Evolutionary conservation across 2,797 vertebrate genomes (phyloP), one percentile per base, ranked within the genome.

Genomic region (Syngnathus rostellatus): DNA sequence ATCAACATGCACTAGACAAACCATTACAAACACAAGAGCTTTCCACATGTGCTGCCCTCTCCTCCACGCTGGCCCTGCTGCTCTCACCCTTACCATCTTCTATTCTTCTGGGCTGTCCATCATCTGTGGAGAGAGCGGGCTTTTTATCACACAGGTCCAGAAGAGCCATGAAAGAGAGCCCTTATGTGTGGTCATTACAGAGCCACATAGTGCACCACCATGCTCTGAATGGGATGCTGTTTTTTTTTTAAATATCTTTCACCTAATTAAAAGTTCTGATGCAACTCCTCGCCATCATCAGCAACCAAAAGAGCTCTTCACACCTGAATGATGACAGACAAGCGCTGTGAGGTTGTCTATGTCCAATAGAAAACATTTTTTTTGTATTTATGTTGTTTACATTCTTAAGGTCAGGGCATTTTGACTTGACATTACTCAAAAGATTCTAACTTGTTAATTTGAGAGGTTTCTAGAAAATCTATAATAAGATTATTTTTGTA

Each of bases 1-100:
- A 72, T 76, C 81, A 81, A 65, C 17, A 66, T 73, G 64, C 81
- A 82, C 81, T 75, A 75, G 62, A 77, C 73, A 61, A 31, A 70
- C 81, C 79, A 82, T 88, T 83, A 82, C 64, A 72, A 64, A 75
- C 77, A 75, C 75, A 76, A 69, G 65, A 81, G 73, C 72, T 48
- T 7, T 74, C 83, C 77, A 81, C 81, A 78, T 71, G 73, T 72
- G 17, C 71, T 69, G 72, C 68, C 77, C 75, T 68, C 62, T 62
- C 68, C 69, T 68, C 73, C 66, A 37, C 59, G 2, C 59, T 67
- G 62, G 76, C 77, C 77, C 58, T 65, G 62, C 70, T 67, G 77
- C 59, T 69, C 68, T 68, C 3, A 8, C 74, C 74, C 82, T 78
- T 72, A 65, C 7, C 0, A 51, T 50, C 69, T 77, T 63, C 68